Evolutionary conservation across 1,140 invertebrate genomes (phyloP).

Genomic region (Euura lappo): DNA sequence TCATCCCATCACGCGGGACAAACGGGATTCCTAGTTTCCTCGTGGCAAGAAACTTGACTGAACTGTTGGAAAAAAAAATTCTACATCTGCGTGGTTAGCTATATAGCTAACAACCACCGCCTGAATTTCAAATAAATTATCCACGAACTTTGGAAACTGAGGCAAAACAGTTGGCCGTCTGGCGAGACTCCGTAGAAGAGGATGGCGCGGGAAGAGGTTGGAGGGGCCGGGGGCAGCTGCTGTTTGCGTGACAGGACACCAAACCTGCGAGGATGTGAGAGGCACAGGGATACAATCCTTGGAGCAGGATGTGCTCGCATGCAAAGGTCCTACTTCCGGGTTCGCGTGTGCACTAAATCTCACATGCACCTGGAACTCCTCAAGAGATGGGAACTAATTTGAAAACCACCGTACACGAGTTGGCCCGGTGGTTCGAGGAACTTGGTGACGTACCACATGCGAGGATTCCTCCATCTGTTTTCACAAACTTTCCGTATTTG

Average conservation of each 20-base stretch:
- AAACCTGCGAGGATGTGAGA: neutral
- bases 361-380: neutral
- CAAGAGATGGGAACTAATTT: conserved; percentile 1
- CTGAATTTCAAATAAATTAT: neutral
- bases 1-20: no score
- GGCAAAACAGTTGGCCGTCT: neutral
- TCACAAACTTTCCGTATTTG: neutral
- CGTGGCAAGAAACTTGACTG: no score
- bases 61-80: no score
- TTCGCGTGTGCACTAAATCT: neutral
- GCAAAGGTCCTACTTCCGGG: conserved; percentile 4
- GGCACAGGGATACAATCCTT: neutral
- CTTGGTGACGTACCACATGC: neutral
- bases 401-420: neutral
- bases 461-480: neutral
- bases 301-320: conserved; percentile 1
- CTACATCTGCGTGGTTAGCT: no score
- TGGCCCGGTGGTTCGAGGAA: neutral
- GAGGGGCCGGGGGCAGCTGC: neutral
- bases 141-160: neutral
- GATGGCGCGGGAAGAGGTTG: neutral
- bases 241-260: conserved; percentile 2
- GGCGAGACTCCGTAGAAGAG: neutral
- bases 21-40: no score
- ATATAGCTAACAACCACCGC: neutral